Evolutionary conservation across 2,888 invertebrate genomes (phyloP).

Genomic region (Aphodius sticticus): DNA sequence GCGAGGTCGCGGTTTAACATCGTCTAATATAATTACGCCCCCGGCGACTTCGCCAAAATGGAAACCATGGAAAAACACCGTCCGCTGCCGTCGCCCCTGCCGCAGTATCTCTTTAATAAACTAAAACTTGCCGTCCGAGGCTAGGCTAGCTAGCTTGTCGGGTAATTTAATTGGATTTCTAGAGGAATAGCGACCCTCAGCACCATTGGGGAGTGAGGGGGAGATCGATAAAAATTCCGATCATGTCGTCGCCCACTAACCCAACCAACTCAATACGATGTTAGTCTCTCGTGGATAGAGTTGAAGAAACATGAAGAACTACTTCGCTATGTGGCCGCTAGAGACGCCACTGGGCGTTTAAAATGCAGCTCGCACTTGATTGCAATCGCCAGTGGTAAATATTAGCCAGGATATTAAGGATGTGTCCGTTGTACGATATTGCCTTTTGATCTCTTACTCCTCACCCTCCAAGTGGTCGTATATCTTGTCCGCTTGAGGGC

Average conservation of each 20-base stretch:
- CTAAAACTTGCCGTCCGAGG: not conserved
- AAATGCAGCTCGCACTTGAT: not conserved
- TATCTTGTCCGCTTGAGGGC: not conserved
- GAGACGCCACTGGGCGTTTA: not conserved
- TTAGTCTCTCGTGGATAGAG: not conserved
- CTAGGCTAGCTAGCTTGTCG: not conserved
- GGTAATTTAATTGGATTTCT: slow-evolving; percentile 4
- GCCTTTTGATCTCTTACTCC: not conserved
- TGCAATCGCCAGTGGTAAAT: not conserved
- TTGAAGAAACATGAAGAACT: not conserved
- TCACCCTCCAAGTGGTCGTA: not conserved
- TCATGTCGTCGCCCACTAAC: not conserved
- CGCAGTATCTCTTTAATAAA: not conserved
- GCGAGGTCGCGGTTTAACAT: not conserved
- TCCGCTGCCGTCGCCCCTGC: not conserved
- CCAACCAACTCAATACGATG: not conserved
- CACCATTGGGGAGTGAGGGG: not conserved
- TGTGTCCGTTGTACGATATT: not conserved
- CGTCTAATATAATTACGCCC: not conserved
- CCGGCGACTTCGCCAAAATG: not conserved
- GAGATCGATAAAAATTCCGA: not conserved
- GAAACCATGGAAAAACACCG: not conserved
- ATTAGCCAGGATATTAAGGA: slow-evolving; percentile 4
- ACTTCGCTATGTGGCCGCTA: not conserved
- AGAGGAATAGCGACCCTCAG: not conserved